A percentile compares a stretch with the other conserved stretches of the same genome.
Evolutionary conservation across 2,888 invertebrate species (phyloP).

Genomic region (Lasioglossum marginatum): DNA sequence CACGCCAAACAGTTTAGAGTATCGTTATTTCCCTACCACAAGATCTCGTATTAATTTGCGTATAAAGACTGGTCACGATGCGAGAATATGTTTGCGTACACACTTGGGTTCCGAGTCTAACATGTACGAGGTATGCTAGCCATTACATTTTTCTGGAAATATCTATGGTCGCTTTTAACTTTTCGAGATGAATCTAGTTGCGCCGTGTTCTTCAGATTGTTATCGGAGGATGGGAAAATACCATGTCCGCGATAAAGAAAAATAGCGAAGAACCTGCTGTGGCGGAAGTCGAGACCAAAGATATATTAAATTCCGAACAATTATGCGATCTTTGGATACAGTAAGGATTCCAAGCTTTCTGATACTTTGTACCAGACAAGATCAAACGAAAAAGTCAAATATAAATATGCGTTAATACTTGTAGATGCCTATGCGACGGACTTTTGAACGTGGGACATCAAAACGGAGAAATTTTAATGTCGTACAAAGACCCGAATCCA

Average conservation of each 20-base stretch:
- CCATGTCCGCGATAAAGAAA: conserved; percentile 73
- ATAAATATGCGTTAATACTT: conserved; percentile 7
- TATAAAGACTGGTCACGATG: conserved; percentile 74
- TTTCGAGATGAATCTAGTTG: neutral
- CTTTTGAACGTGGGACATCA: conserved; percentile 66
- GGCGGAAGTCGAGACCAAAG: conserved; percentile 71
- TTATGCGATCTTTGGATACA: conserved; percentile 72
- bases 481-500: conserved; percentile 73
- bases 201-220: conserved; percentile 65
- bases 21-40: conserved; percentile 75
- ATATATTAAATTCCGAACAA: conserved; percentile 67
- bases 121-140: conserved; percentile 71
- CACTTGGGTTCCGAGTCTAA: conserved; percentile 75
- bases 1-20: conserved; percentile 73
- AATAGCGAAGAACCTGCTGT: conserved; percentile 68
- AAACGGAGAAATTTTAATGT: conserved; percentile 64
- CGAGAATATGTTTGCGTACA: conserved; percentile 75
- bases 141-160: neutral
- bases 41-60: conserved; percentile 67
- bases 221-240: conserved; percentile 75
- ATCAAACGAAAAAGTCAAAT: neutral
- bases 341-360: conserved; percentile 55
- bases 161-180: neutral
- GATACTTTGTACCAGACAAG: neutral
- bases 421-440: conserved; percentile 75